Evolutionary conservation across 2,888 invertebrate genomes (phyloP).

Genomic region (Drosophila atripex): DNA sequence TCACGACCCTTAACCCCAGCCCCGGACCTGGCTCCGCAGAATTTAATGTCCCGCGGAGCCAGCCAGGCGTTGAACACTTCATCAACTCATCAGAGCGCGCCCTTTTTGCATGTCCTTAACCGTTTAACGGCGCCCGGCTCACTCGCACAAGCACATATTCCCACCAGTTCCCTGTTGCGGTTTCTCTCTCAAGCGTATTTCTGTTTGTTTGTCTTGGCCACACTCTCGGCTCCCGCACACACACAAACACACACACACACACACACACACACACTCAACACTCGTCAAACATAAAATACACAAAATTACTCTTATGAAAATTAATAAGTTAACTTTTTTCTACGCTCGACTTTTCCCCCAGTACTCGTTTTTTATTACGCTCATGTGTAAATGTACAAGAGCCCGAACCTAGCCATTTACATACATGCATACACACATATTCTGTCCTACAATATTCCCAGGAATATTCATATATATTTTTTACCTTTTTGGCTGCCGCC

Average conservation of each 20-base stretch:
- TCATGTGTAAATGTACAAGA: conserved; percentile 36
- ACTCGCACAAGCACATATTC: conserved; percentile 49
- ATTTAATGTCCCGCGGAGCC: conserved; percentile 49
- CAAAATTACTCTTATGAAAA: conserved; percentile 82
- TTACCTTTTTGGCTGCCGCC: conserved; percentile 17
- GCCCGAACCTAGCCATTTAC: not conserved
- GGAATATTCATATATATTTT: conserved; percentile 26
- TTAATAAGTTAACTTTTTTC: conserved; percentile 81
- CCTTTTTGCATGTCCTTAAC: conserved; percentile 78
- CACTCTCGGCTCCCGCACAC: conserved; percentile 25
- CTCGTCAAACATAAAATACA: conserved; percentile 74
- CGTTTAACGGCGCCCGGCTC: conserved; percentile 67
- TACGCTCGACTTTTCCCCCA: conserved; percentile 54
- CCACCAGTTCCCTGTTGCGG: conserved; percentile 60
- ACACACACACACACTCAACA: conserved; percentile 20
- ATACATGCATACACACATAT: not conserved
- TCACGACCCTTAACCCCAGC: conserved; percentile 6
- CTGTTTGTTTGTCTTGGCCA: conserved; percentile 46
- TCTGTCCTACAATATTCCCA: conserved; percentile 24
- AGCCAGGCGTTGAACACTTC: conserved; percentile 79
- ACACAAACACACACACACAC: conserved; percentile 10
- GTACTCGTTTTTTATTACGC: conserved; percentile 35
- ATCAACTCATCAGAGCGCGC: conserved; percentile 80
- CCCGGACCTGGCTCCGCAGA: conserved; percentile 5
- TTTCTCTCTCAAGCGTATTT: conserved; percentile 40